Base-by-base conservation (phyloP, 1,140 invertebrate species). In the Brachionus rubens region DNA sequence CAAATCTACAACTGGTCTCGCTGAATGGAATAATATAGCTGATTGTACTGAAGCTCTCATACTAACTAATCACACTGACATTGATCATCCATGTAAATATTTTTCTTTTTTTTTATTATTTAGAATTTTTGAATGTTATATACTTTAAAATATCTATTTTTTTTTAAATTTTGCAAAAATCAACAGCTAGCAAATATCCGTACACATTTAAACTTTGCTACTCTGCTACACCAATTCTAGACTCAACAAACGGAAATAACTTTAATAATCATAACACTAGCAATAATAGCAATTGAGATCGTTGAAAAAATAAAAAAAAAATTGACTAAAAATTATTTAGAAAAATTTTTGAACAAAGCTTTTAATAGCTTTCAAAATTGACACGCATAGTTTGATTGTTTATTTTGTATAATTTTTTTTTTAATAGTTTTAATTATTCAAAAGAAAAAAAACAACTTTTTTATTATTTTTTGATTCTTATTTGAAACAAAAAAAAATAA, bases 131-230 rank as follows among this genome's bases (percentile, higher is more conserved):
- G 21, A 19, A 24, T 30, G 19, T 41, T 65, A 43, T 6, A 16
- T 48, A 6, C 3, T 5, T 48, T 48, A 48, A 48, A 48, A 16
- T 48, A 4, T 16, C 19, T 21, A 6, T 16, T 14, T 16, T 12
- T 54, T 26, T 67, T 68, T 46, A 46, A 36, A 28, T 41, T 19
- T 48, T 33, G 28, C n/a, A 33, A 26, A 33, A 48, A 70, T 62
- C 40, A 28, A 30, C 21, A 70, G 67, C 43, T 48, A 70, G 43
- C 28, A 70, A 70, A 70, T 70, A 48, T 50, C 67, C 67, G 36
- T 70, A 70, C 30, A 48, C 67, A 41, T 48, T 70, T 47, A 70
- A 70, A 70, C 67, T 70, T 6, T 70, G 67, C 47, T 70, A 48
- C 28, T 70, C 67, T 47, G 47, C 67, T 30, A 70, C 67, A 30